Percentiles rank a stretch among this genome's conserved stretches.
These are phyloP conservation scores for Acromyrmex charruanus DNA, from an alignment of 1,140 invertebrate species.

Conservation along the genomic window DNA sequence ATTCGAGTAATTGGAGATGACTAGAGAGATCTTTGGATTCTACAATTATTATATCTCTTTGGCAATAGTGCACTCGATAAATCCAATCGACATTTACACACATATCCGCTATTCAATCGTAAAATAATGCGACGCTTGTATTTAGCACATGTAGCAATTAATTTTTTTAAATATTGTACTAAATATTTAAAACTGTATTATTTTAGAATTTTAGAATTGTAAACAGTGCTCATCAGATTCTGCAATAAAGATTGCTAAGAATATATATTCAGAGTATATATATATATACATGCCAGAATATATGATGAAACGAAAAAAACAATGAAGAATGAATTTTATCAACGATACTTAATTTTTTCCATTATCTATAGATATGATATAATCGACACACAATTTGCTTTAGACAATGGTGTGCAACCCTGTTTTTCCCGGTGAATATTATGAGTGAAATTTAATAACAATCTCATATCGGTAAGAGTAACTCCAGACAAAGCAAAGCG, in stretches of 20 bases:
- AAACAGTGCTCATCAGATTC: not conserved
- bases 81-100: constrained; percentile 21
- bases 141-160: not conserved
- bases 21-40: not conserved
- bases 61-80: constrained; percentile 37
- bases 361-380: not conserved
- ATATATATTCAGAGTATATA: not conserved
- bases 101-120: not conserved
- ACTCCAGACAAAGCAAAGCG: not conserved
- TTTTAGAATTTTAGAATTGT: constrained; percentile 3
- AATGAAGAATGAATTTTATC: constrained; percentile 9
- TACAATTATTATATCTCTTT: not conserved
- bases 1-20: not conserved
- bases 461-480: not conserved
- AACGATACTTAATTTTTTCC: not conserved
- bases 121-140: constrained; percentile 1
- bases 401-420: constrained; percentile 17
- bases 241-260: not conserved
- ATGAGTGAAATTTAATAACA: constrained; percentile 16
- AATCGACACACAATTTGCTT: constrained; percentile 17
- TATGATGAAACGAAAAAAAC: not conserved
- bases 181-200: not conserved
- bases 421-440: constrained; percentile 49
- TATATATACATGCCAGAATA: not conserved
- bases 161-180: not conserved